A percentile compares a stretch with the other conserved stretches of the same genome.
These are phyloP conservation scores for Buteo buteo DNA, from an alignment of 2,113 vertebrate genomes.

Conservation along the genomic window DNA sequence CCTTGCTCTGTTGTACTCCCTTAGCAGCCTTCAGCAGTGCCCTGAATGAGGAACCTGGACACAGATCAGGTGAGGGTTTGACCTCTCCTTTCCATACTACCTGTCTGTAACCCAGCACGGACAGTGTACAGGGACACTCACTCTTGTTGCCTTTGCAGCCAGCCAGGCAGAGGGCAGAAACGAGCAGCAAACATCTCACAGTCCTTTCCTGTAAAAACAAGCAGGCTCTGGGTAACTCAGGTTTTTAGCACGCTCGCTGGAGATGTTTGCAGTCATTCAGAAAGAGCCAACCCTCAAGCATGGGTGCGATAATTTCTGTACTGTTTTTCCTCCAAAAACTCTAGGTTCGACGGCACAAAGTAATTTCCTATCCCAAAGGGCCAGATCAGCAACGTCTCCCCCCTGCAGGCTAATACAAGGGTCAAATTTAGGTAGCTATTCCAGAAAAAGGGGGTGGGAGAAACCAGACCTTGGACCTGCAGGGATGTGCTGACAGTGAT, in stretches of 20 bases:
- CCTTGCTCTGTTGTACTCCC: neutral
- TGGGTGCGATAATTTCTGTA: neutral
- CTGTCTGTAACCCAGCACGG: neutral
- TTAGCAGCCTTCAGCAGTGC: neutral
- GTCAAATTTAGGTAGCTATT: neutral
- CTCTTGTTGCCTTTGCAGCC: neutral
- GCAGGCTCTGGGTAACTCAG: neutral
- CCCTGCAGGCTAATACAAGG: neutral
- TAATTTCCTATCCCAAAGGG: neutral
- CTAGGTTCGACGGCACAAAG: neutral
- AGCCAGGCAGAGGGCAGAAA: neutral
- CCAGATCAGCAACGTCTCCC: neutral
- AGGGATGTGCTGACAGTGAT: neutral
- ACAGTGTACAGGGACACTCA: neutral
- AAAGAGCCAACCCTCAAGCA: neutral
- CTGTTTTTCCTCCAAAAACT: neutral
- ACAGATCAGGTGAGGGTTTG: neutral
- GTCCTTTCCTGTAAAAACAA: slow-evolving; percentile 30
- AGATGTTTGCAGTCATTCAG: neutral
- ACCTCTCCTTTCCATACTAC: neutral
- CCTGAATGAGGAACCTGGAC: neutral
- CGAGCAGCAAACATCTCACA: neutral
- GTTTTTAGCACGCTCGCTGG: neutral
- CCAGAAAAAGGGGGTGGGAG: neutral
- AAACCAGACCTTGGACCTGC: neutral